Evolutionary conservation across 2,797 vertebrate genomes (phyloP), one percentile per base, ranked within the genome.

Genomic region (Premnoplex brunnescens): DNA sequence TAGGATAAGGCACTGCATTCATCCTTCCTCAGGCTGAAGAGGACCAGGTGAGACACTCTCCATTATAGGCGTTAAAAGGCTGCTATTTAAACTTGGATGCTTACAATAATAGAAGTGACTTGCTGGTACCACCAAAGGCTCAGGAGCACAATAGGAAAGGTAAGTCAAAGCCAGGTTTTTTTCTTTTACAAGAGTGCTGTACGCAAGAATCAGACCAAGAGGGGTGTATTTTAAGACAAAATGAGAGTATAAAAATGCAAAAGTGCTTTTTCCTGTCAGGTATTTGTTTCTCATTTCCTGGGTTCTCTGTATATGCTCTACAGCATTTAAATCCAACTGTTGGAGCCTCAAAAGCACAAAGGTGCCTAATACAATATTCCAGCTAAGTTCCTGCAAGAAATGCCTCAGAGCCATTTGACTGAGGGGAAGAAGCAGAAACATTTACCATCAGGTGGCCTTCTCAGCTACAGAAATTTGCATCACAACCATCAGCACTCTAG

Each of bases 361-460:
- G 37, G 66, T 69, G 72, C 48, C 48, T 73, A 85, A 94, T 67
- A 91, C 9, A 41, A 55, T 46, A 85, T 82, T 85, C 83, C 32
- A 89, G 14, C 49, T 68, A 67, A 82, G 67, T 43, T 94, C 44
- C 71, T 63, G 44, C 30, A 88, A 84, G 76, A 86, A 91, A 88
- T 39, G 67, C 71, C 67, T 87, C 67, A 63, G 84, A 89, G 69
- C 58, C 82, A 73, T 89, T 59, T 44, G 36, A 91, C 67, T 84
- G 81, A 78, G 76, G 17, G 83, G 88, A 81, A 92, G 62, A 26
- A 75, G 74, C 59, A 95, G 88, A 93, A 94, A 85, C 73, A 80
- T 75, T 94, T 96, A 86, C 76, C 89, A 90, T 66, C 91, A 82
- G 85, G 91, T 63, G 89, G 85, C 83, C 85, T 71, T 43, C 91